Evolutionary conservation across 2,888 invertebrate species (phyloP), one percentile per base, ranked within the genome.

Genomic region (Aspidiotus destructor): DNA sequence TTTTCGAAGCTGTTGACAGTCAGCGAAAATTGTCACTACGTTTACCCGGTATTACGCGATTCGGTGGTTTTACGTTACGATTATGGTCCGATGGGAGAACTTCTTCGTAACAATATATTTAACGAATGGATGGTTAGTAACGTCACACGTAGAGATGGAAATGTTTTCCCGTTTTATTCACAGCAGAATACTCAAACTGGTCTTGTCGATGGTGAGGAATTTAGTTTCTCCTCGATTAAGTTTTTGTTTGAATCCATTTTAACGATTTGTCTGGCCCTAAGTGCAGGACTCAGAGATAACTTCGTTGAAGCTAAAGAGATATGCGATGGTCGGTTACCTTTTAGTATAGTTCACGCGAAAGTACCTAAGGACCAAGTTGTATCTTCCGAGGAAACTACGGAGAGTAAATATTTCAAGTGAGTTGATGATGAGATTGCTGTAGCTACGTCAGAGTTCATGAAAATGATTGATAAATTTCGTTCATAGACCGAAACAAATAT

Each of bases 91-190:
- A 76, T 78, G 54, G 85, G 84, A 13, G 76, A 76, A 70, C 72
- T 83, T n/a, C 73, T 84, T 17, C 73, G 78, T 70, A 78, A 81
- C 68, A 84, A 83, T 74, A 76, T 84, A n/a, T 79, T 80, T 73
- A 77, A 77, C 1, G 81, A 83, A 74, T 85, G 84, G 84, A 77
- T 81, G 70, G 74, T 77, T 70, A 78, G 79, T 71, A 78, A 80
- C 73, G 75, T 80, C 42, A 77, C 79, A 6, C 79, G 79, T 73
- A 78, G 81, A 68, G 79, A 80, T 54, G 77, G 79, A 64, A 80
- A 79, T 70, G 78, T 82, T 7, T 82, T 82, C 72, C 73, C 78
- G 10, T 71, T 70, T 54, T 64, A 69, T 65, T 69, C 28, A 13
- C 13, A 17, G 17, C 15, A n/a, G 7, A n/a, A 58, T n/a, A 28